Conservation (phyloP, 2,113 vertebrate species). For the Microcebus griseorufus region DNA sequence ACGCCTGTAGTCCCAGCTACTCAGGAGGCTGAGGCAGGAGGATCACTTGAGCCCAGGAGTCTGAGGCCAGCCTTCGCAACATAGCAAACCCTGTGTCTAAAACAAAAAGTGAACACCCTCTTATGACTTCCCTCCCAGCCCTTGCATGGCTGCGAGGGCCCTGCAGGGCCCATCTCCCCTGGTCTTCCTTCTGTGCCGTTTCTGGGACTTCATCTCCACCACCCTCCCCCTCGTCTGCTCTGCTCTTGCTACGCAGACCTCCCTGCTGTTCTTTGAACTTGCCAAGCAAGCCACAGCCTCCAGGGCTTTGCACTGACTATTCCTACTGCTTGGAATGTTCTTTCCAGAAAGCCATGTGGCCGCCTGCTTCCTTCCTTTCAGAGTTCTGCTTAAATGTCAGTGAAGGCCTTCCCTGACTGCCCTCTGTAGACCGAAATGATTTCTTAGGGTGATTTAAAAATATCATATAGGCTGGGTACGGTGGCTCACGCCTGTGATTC, state of each 20-base stretch:
- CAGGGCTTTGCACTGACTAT: neutral
- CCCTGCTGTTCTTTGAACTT: neutral
- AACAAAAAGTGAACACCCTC: too few relatives aligned
- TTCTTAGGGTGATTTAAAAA: neutral
- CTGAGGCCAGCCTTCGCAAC: too few relatives aligned
- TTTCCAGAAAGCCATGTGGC: neutral
- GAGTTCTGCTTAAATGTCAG: neutral
- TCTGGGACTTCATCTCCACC: neutral
- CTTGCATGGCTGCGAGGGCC: neutral
- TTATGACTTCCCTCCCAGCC: neutral
- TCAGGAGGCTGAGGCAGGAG: too few relatives aligned
- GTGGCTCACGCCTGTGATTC: too few relatives aligned
- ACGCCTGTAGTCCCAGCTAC: too few relatives aligned
- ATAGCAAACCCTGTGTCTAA: too few relatives aligned
- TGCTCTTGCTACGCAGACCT: neutral
- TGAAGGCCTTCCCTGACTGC: neutral
- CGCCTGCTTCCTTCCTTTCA: neutral
- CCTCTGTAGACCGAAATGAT: neutral
- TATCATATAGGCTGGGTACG: neutral
- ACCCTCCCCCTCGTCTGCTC: too few relatives aligned
- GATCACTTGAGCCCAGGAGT: too few relatives aligned
- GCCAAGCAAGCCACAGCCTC: neutral
- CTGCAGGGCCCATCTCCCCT: rapidly evolving
- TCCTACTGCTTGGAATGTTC: neutral
- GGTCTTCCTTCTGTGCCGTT: rapidly evolving